These are phyloP conservation scores for Drosophila koepferae DNA, from an alignment of 2,888 invertebrate species.

Conservation along the genomic window DNA sequence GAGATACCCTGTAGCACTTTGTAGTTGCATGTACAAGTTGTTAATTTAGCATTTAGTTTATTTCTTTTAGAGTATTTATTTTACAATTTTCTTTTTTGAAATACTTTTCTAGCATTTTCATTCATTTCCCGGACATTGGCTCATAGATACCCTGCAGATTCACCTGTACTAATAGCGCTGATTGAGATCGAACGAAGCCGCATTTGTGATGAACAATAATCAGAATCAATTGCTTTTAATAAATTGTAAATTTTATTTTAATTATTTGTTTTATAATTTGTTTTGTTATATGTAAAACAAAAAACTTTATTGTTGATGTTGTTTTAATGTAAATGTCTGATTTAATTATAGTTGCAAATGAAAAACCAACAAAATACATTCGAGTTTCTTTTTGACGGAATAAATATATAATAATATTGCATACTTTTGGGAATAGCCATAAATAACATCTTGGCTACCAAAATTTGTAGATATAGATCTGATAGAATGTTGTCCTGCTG, in stretches of 20 bases:
- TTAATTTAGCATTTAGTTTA: neutral
- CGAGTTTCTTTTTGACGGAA: neutral
- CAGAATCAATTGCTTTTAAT: neutral
- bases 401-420: neutral
- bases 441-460: neutral
- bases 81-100: neutral
- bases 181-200: neutral
- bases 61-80: neutral
- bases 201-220: neutral
- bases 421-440: constrained; percentile 1
- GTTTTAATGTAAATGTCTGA: neutral
- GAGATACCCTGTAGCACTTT: constrained; percentile 5
- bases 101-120: neutral
- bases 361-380: neutral
- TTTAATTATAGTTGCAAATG: neutral
- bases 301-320: neutral
- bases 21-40: neutral
- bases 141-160: neutral
- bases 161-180: neutral
- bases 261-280: neutral
- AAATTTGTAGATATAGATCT: no score
- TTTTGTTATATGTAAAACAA: neutral
- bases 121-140: neutral
- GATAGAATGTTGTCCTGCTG: no score
- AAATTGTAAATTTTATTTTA: neutral